Conservation (phyloP, 92 coral and sea anemone genomes). For the Umimayanthus kanabou region DNA sequence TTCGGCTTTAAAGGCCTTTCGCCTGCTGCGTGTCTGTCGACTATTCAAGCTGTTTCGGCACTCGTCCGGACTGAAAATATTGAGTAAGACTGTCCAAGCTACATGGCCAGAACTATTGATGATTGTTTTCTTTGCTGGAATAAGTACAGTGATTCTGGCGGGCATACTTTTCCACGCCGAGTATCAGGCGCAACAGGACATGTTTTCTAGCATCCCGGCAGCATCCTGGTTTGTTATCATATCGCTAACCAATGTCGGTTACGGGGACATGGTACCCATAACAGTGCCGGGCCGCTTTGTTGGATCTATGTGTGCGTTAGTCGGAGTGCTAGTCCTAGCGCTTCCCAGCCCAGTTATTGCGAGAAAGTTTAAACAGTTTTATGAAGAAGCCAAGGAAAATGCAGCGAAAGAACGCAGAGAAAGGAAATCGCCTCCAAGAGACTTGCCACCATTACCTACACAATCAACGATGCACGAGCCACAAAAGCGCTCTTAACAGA, state of each 20-base stretch:
- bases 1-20: conserved; percentile 47
- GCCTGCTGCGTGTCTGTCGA: conserved; percentile 75
- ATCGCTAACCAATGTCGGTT: conserved; percentile 93
- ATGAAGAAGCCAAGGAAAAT: conserved; percentile 65
- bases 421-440: background rate
- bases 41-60: conserved; percentile 84
- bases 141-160: conserved; percentile 79
- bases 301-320: conserved; percentile 79
- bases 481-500: background rate
- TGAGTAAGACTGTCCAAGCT: conserved; percentile 77
- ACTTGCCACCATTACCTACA: background rate
- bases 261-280: conserved; percentile 92
- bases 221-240: conserved; percentile 95
- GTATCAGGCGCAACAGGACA: conserved; percentile 60
- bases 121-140: conserved; percentile 75
- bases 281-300: conserved; percentile 74
- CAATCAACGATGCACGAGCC: background rate
- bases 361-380: conserved; percentile 74
- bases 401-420: conserved; percentile 3
- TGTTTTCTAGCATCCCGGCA: conserved; percentile 83
- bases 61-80: conserved; percentile 78
- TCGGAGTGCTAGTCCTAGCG: conserved; percentile 80
- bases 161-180: conserved; percentile 82
- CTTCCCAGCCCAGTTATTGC: conserved; percentile 87
- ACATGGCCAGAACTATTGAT: conserved; percentile 82